Percentiles rank a stretch among this genome's conserved stretches.
These are phyloP conservation scores for Paradoxurus hermaphroditus DNA, from an alignment of 2,113 vertebrate genomes.

Conservation along the genomic window DNA sequence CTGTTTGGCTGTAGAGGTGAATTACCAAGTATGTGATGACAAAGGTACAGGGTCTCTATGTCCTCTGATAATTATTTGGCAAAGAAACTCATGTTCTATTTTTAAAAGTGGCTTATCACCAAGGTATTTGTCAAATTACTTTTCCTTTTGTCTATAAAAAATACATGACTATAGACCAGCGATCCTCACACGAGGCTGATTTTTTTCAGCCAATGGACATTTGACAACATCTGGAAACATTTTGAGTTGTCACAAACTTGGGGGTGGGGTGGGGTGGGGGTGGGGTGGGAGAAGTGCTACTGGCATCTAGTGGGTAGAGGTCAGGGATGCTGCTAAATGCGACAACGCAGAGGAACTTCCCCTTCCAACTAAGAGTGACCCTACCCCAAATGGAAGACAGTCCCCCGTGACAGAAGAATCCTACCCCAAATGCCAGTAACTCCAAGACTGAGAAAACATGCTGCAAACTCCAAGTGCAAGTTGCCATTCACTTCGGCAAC, in stretches of 20 bases:
- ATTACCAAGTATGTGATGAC: not conserved
- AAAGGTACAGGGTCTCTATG: not conserved
- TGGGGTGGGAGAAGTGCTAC: not conserved
- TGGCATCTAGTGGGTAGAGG: not conserved
- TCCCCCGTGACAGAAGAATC: no score
- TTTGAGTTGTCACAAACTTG: not conserved
- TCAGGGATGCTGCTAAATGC: not conserved
- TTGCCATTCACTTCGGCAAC: not conserved
- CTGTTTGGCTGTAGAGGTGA: not conserved
- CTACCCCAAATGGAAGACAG: not conserved
- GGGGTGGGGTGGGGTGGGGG: fast-evolving
- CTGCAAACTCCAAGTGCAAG: not conserved
- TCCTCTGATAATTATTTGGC: not conserved
- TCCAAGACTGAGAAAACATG: not conserved
- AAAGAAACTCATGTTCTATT: not conserved
- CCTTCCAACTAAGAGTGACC: not conserved
- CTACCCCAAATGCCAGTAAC: fast-evolving
- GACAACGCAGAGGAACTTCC: not conserved
- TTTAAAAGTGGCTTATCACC: not conserved
- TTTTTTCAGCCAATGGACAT: not conserved
- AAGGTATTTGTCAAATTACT: not conserved
- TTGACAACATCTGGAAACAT: not conserved
- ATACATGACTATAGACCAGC: not conserved
- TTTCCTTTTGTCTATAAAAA: not conserved
- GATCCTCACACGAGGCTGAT: not conserved